Evolutionary conservation across 1,140 invertebrate species (phyloP).

Genomic region (Megathymus violae): DNA sequence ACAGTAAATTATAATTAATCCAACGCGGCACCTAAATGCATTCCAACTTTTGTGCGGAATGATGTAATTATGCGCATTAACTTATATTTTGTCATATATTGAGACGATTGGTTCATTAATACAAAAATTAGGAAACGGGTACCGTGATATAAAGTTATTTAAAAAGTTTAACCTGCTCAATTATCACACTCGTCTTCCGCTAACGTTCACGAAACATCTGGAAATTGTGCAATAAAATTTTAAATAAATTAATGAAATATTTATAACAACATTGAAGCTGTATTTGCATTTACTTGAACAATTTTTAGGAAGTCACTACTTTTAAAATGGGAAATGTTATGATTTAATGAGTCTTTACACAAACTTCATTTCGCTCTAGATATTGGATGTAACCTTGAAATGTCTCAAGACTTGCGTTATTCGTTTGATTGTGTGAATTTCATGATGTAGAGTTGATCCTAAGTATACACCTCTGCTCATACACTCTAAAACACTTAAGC

Average conservation of each 20-base stretch:
- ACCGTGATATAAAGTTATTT: not conserved
- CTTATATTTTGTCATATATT: slow-evolving; percentile 25
- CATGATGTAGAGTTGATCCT: not conserved
- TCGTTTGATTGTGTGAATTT: slow-evolving; percentile 17
- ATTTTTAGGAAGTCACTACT: slow-evolving; percentile 25
- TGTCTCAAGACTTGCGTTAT: slow-evolving; percentile 1
- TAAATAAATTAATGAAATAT: slow-evolving; percentile 3
- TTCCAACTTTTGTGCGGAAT: slow-evolving; percentile 39
- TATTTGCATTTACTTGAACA: slow-evolving; percentile 38
- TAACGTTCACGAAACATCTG: slow-evolving; percentile 51
- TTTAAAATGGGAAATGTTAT: slow-evolving; percentile 15
- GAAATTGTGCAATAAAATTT: slow-evolving; percentile 3
- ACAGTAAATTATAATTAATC: slow-evolving; percentile 16
- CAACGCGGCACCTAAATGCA: slow-evolving; percentile 30
- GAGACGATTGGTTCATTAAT: slow-evolving; percentile 16
- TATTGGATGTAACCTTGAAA: not conserved
- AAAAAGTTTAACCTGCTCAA: slow-evolving; percentile 64
- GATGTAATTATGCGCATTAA: slow-evolving; percentile 30
- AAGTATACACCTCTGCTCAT: slow-evolving; percentile 1
- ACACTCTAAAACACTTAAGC: not conserved
- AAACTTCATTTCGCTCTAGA: slow-evolving; percentile 3
- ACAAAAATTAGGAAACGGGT: slow-evolving; percentile 17
- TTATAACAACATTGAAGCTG: slow-evolving; percentile 25
- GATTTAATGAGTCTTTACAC: slow-evolving; percentile 16
- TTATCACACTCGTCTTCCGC: slow-evolving; percentile 77